Base-by-base conservation (phyloP, 2,888 invertebrate species). In the Mimumesa dahlbomi region DNA sequence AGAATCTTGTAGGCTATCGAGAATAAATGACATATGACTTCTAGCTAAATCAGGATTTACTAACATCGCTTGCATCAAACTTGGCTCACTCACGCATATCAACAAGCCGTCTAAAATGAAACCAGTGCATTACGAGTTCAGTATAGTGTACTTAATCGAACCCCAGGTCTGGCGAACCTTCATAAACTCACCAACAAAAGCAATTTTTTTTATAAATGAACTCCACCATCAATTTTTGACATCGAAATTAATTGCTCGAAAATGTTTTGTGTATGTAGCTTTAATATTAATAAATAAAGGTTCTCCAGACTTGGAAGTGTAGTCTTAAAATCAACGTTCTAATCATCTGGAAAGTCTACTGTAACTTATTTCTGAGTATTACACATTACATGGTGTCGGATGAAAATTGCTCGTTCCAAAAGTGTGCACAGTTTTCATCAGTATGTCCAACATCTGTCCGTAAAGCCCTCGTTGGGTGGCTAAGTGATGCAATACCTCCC, bases 401-500 rank as follows among this genome's bases (percentile, higher is more conserved):
- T 82, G 71, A 14, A 77, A 71, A 48, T 75, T 76, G 42, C 65
- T 82, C 18, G 75, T 68, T 36, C 78, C 79, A 22, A 79, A 73
- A 13, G 75, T 74, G 45, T 83, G 84, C 29, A 84, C 75, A 59
- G 92, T 89, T 83, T 91, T 91, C 40, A 91, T 90, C 19, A 93
- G 86, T 31, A 92, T 91, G 42, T 92, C 90, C 13, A 92, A 89
- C 52, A 92, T 91, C 87, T 93, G 92, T 25, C 90, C 89, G 65
- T 91, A 91, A 18, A 93, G 86, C 54, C 93, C 92, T 76, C 92
- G 89, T 49, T 88, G 88, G 7, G 88, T 87, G 22, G 91, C 91
- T 74, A 94, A 84, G 62, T 91, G 91, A 77, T 91, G 87, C 16
- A 94, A 89, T 38, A 93, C 90, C 73, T 92, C 91, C 91, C 93